Evolutionary conservation across 2,797 vertebrate genomes (phyloP).

Genomic region (Rhinoraja longicauda): DNA sequence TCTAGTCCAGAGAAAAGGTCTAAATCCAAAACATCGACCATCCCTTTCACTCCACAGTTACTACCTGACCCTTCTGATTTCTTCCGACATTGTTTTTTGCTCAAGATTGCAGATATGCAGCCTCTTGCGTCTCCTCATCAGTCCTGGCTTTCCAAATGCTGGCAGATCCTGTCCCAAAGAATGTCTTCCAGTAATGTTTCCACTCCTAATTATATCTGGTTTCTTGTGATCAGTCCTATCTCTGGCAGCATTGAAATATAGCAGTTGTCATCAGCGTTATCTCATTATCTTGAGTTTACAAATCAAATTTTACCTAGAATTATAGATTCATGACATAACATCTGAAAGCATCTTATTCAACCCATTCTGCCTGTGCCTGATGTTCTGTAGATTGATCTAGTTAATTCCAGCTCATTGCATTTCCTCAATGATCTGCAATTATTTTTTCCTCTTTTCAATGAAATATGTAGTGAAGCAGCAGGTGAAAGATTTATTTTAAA

Average conservation of each 20-base stretch:
- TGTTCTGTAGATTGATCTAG: background rate
- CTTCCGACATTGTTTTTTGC: too few species aligned
- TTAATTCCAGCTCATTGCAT: background rate
- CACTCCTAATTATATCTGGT: background rate
- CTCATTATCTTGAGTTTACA: background rate
- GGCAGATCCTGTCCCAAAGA: too few species aligned
- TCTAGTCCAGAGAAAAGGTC: too few species aligned
- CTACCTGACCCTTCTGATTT: too few species aligned
- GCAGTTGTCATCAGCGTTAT: background rate
- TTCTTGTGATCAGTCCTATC: background rate
- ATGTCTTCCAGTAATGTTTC: too few species aligned
- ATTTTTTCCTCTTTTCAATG: background rate
- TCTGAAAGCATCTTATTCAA: background rate
- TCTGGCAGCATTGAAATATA: background rate
- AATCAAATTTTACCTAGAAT: background rate
- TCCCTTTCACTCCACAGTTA: too few species aligned
- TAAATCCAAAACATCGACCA: too few species aligned
- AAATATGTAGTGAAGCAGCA: background rate
- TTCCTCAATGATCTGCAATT: background rate
- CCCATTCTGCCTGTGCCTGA: background rate
- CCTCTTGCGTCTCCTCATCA: too few species aligned
- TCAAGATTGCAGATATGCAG: too few species aligned
- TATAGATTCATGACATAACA: background rate
- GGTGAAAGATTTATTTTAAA: background rate
- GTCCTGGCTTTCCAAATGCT: too few species aligned